Percentiles rank a stretch among this genome's conserved stretches.
Evolutionary conservation across 2,797 vertebrate species (phyloP).

Genomic region (Holocentrus rufus): DNA sequence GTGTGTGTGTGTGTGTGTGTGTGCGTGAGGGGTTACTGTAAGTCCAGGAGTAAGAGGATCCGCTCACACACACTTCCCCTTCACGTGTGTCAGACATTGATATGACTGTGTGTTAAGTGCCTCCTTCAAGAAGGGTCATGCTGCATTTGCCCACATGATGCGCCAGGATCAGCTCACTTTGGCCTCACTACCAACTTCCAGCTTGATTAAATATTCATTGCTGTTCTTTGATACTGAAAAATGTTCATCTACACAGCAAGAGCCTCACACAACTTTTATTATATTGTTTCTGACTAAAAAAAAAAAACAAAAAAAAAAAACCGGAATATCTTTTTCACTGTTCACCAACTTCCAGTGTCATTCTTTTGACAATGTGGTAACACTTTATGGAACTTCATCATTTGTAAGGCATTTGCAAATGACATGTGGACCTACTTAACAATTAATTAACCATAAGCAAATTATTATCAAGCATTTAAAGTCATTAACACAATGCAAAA

Average conservation of each 20-base stretch:
- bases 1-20: constrained; percentile 20
- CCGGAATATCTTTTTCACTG: constrained; percentile 7
- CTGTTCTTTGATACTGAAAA: constrained; percentile 66
- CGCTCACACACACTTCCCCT: neutral
- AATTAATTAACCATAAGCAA: neutral
- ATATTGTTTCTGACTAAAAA: constrained; percentile 71
- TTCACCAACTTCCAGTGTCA: constrained; percentile 11
- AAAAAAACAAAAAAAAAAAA: too few species aligned
- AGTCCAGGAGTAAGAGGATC: neutral
- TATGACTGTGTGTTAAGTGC: constrained; percentile 41
- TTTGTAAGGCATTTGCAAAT: constrained; percentile 21
- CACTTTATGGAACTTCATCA: constrained; percentile 65
- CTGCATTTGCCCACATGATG: constrained; percentile 72
- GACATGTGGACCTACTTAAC: neutral
- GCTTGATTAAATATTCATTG: constrained; percentile 55
- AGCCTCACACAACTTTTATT: constrained; percentile 57
- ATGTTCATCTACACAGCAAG: constrained; percentile 56
- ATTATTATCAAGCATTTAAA: neutral
- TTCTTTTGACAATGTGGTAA: constrained; percentile 58
- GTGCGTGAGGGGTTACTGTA: constrained; percentile 7
- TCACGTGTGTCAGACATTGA: constrained; percentile 32
- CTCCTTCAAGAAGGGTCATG: constrained; percentile 80
- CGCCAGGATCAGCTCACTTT: constrained; percentile 71
- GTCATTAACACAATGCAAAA: neutral
- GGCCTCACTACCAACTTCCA: constrained; percentile 49